phyloP scores from a whole-genome alignment of 2,888 invertebrate genomes.

The Lasioglossum pauxillum region DNA sequence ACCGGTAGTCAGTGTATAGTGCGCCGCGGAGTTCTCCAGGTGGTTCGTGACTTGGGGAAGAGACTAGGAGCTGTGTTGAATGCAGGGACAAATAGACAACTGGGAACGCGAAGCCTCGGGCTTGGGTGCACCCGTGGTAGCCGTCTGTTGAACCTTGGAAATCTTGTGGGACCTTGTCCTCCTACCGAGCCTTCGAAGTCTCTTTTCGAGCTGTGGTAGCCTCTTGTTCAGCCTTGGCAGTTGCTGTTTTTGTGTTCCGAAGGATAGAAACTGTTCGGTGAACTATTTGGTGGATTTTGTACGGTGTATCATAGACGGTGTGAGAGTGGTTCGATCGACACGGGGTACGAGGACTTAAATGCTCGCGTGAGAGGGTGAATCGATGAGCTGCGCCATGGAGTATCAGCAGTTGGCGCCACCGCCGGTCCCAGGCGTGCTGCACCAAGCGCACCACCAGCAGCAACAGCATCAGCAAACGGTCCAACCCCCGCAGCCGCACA shows the following conservation, averaged over 20 bases:
- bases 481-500: constrained; percentile 80
- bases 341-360: constrained; percentile 65
- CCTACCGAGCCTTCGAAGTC: no score
- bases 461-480: constrained; percentile 72
- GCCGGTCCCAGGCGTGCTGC: constrained; percentile 82
- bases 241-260: background rate
- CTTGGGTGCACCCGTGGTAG: background rate
- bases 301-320: background rate
- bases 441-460: constrained; percentile 81
- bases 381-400: constrained; percentile 83
- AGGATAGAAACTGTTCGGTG: background rate
- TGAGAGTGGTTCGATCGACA: background rate
- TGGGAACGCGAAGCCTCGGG: constrained; percentile 43
- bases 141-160: background rate
- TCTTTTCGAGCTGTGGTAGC: background rate
- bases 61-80: background rate
- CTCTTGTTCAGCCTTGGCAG: background rate
- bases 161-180: no score
- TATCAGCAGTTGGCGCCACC: constrained; percentile 86
- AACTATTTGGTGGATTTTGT: background rate
- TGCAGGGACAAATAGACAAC: constrained; percentile 17
- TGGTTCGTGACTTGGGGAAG: background rate
- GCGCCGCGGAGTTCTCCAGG: background rate
- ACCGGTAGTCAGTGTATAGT: background rate
- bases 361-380: constrained; percentile 65